phyloP scores from a whole-genome alignment of 1,140 invertebrate genomes.

The Drosophila erecta region DNA sequence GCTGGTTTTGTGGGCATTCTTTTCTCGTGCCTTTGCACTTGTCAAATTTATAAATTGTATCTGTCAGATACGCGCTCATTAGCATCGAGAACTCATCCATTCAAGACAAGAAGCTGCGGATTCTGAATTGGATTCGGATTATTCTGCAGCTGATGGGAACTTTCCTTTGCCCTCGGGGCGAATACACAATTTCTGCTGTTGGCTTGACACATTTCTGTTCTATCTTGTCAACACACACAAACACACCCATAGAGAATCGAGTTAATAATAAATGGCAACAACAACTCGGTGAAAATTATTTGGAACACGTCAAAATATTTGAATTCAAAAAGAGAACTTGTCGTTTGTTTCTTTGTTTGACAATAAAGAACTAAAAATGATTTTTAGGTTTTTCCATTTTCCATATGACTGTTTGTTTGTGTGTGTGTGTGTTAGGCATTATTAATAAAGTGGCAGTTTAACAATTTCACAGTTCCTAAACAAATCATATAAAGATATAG shows the following conservation, averaged over 20 bases:
- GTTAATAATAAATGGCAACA: slow-evolving; percentile 74
- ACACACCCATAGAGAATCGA: slow-evolving; percentile 33
- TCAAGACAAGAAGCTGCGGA: slow-evolving; percentile 30
- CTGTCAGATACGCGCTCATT: slow-evolving; percentile 79
- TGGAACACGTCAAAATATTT: slow-evolving; percentile 82
- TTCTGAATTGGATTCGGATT: slow-evolving; percentile 1
- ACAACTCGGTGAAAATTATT: slow-evolving; percentile 48
- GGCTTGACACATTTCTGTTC: slow-evolving; percentile 65
- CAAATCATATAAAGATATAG: slow-evolving; percentile 56
- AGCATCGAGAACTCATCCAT: slow-evolving; percentile 71
- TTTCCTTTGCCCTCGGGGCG: slow-evolving; percentile 31
- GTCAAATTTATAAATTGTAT: slow-evolving; percentile 79
- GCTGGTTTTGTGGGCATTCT: slow-evolving; percentile 25
- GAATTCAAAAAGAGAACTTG: slow-evolving; percentile 66
- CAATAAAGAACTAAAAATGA: slow-evolving; percentile 80
- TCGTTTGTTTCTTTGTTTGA: slow-evolving; percentile 49
- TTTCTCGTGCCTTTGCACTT: slow-evolving; percentile 54
- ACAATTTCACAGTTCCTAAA: slow-evolving; percentile 78
- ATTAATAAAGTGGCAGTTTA: slow-evolving; percentile 82
- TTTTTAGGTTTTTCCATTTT: slow-evolving; percentile 21
- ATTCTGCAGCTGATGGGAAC: slow-evolving; percentile 45
- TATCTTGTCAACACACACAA: slow-evolving; percentile 56
- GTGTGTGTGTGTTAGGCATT: slow-evolving; percentile 42
- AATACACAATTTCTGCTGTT: slow-evolving; percentile 47
- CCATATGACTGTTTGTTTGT: slow-evolving; percentile 1